These are phyloP conservation scores for Caenorhabditis sulstoni DNA, from an alignment of 2,888 invertebrate species.

Conservation along the genomic window DNA sequence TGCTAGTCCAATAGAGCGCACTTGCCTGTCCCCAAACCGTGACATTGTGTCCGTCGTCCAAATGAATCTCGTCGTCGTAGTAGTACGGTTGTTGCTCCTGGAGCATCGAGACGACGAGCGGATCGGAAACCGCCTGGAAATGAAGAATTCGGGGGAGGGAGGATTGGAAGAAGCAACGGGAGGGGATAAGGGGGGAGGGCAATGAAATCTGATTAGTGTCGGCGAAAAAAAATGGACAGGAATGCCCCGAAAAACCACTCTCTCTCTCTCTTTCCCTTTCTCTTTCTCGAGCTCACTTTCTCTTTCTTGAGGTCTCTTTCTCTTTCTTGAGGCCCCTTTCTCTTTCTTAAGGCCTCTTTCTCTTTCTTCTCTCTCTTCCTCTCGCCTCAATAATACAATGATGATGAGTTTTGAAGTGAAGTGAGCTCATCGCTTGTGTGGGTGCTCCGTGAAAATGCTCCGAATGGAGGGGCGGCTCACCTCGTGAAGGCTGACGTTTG, in stretches of 20 bases:
- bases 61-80: conserved; percentile 8
- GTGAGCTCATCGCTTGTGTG: no score
- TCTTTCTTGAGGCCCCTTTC: conserved; percentile 2
- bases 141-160: neutral
- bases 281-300: no score
- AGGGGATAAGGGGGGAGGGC: neutral
- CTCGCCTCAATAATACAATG: no score
- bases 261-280: neutral
- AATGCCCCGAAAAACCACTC: neutral
- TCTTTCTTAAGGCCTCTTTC: neutral
- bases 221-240: conserved; percentile 17
- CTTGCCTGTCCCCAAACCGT: conserved; percentile 32
- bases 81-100: conserved; percentile 33
- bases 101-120: conserved; percentile 47
- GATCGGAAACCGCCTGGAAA: conserved; percentile 52
- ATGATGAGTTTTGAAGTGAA: conserved; percentile 56
- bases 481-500: conserved; percentile 53
- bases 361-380: neutral
- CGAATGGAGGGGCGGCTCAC: no score
- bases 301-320: neutral
- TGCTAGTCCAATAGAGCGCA: neutral
- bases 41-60: conserved; percentile 4
- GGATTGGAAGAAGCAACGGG: no score
- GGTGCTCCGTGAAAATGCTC: no score
- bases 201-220: conserved; percentile 40